phyloP scores from a whole-genome alignment of 1,140 invertebrate species.

The Zaprionus nigranus region DNA sequence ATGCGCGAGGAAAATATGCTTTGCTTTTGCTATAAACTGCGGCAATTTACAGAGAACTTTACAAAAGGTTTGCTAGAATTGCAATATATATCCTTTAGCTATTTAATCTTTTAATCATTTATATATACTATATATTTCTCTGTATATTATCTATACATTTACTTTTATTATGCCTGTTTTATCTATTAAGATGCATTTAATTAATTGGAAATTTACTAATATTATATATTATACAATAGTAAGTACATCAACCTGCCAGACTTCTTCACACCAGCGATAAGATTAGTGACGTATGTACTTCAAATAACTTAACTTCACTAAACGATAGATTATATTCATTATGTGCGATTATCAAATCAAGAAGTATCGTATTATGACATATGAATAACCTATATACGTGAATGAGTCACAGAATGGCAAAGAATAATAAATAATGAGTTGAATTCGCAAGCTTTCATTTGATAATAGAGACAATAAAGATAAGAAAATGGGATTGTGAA shows the following conservation, averaged over 20 bases:
- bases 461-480: not conserved
- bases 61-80: not conserved
- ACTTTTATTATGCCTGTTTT: no score
- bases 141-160: not conserved
- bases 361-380: no score
- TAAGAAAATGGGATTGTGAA: not conserved
- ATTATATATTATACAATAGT: no score
- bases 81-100: no score
- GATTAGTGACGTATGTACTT: not conserved
- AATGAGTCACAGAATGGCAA: no score
- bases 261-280: not conserved
- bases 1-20: constrained; percentile 6
- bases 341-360: no score
- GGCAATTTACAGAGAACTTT: not conserved
- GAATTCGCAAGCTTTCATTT: not conserved
- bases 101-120: not conserved
- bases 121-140: not conserved
- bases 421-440: no score
- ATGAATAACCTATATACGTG: no score
- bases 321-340: no score
- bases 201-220: not conserved
- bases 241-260: not conserved
- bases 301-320: no score
- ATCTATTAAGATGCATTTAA: not conserved
- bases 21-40: constrained; percentile 5